Conservation (phyloP, 2,113 vertebrate species). For the Chamaea fasciata region DNA sequence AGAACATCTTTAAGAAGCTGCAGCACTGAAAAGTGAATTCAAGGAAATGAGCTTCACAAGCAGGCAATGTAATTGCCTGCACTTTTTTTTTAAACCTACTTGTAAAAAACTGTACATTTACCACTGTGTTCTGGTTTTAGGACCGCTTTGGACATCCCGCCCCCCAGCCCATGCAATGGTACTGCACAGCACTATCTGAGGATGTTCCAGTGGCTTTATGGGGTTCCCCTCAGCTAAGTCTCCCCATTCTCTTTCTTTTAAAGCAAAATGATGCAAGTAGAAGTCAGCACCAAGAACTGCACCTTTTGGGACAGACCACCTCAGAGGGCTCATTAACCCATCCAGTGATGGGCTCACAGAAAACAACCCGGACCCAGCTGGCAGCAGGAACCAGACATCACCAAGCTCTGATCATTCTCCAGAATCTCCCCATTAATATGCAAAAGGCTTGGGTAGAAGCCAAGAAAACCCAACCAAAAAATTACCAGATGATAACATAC, state of each 20-base stretch:
- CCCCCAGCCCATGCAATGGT: fast-evolving
- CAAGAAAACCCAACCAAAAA: not conserved
- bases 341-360: not conserved
- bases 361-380: not conserved
- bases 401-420: not conserved
- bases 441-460: not conserved
- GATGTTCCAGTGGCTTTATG: not conserved
- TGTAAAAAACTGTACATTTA: not conserved
- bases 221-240: not conserved
- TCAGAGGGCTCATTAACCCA: not conserved
- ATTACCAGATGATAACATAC: not conserved
- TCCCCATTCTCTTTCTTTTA: not conserved
- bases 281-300: not conserved
- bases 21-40: not conserved
- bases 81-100: not conserved
- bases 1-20: not conserved
- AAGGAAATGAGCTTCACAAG: not conserved
- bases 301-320: not conserved
- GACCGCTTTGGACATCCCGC: not conserved
- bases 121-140: not conserved
- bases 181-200: not conserved
- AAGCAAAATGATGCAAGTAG: not conserved
- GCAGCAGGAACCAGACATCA: not conserved
- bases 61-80: not conserved
- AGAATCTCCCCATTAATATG: not conserved